Percentiles rank a stretch among this genome's conserved stretches.
These are phyloP conservation scores for Eudemis profundana DNA, from an alignment of 2,888 invertebrate species.

Conservation along the genomic window DNA sequence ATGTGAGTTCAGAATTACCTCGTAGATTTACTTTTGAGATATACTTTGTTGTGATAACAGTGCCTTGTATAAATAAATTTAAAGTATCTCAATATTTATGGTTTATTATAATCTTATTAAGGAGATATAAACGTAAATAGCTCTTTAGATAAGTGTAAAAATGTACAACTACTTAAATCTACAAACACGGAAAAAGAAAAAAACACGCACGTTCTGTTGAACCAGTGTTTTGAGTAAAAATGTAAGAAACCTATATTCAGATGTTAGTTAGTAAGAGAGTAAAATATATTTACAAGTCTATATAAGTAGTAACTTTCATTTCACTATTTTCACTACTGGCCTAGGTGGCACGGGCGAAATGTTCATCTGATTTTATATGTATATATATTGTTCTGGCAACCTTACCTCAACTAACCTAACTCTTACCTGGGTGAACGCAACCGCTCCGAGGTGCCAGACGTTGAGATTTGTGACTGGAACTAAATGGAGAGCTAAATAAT, in stretches of 20 bases:
- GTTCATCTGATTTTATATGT: too few species aligned
- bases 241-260: neutral
- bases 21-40: slow-evolving; percentile 49
- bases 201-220: neutral
- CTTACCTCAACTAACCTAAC: too few species aligned
- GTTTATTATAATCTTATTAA: slow-evolving; percentile 3
- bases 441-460: too few species aligned
- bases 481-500: too few species aligned
- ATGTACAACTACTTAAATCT: neutral
- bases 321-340: too few species aligned
- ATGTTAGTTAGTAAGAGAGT: neutral
- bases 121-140: neutral
- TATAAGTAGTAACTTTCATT: too few species aligned
- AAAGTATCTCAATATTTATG: slow-evolving; percentile 29
- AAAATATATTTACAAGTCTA: neutral
- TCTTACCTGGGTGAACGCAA: too few species aligned
- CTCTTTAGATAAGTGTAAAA: slow-evolving; percentile 3
- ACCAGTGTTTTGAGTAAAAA: slow-evolving; percentile 8
- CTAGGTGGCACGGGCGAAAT: too few species aligned
- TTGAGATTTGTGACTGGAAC: too few species aligned
- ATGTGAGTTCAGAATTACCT: slow-evolving; percentile 51
- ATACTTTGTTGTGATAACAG: slow-evolving; percentile 71
- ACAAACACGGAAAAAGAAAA: neutral
- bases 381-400: too few species aligned
- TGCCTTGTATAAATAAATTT: slow-evolving; percentile 54